phyloP scores from a whole-genome alignment of 2,888 invertebrate genomes.

The Hipparchia sbordonii region DNA sequence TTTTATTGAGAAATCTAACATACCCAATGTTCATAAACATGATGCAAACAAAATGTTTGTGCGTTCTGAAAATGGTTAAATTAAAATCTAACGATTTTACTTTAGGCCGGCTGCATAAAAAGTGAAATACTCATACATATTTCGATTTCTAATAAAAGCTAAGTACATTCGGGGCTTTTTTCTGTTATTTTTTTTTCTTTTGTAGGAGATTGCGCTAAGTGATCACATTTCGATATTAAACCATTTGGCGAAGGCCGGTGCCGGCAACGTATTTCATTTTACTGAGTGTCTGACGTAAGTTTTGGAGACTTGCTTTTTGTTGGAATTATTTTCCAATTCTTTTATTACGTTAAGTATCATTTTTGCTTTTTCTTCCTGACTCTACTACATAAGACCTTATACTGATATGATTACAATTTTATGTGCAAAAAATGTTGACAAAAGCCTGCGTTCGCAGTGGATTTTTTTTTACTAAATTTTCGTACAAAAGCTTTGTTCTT shows the following conservation, averaged over 20 bases:
- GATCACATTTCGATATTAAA: constrained; percentile 84
- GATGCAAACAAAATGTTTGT: background rate
- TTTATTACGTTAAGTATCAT: constrained; percentile 59
- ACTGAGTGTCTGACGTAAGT: constrained; percentile 81
- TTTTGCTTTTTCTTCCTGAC: constrained; percentile 54
- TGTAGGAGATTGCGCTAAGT: constrained; percentile 83
- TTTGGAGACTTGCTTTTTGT: constrained; percentile 79
- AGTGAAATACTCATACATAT: constrained; percentile 70
- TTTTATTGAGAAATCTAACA: background rate
- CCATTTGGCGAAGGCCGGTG: constrained; percentile 81
- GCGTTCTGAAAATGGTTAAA: constrained; percentile 8
- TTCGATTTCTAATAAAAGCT: constrained; percentile 76
- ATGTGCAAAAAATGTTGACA: background rate
- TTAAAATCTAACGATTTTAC: constrained; percentile 19
- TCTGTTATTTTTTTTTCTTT: constrained; percentile 74
- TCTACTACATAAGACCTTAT: constrained; percentile 5
- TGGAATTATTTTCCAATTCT: constrained; percentile 77
- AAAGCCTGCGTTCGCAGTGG: background rate
- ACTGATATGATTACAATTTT: background rate
- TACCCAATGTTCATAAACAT: background rate
- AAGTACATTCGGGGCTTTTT: constrained; percentile 70
- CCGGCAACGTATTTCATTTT: constrained; percentile 82
- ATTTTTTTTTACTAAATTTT: background rate
- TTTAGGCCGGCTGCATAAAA: constrained; percentile 62
- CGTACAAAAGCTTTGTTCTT: background rate